phyloP scores from a whole-genome alignment of 35 echinoderm and acorn worm species.

The Ophioderma brevispina region DNA sequence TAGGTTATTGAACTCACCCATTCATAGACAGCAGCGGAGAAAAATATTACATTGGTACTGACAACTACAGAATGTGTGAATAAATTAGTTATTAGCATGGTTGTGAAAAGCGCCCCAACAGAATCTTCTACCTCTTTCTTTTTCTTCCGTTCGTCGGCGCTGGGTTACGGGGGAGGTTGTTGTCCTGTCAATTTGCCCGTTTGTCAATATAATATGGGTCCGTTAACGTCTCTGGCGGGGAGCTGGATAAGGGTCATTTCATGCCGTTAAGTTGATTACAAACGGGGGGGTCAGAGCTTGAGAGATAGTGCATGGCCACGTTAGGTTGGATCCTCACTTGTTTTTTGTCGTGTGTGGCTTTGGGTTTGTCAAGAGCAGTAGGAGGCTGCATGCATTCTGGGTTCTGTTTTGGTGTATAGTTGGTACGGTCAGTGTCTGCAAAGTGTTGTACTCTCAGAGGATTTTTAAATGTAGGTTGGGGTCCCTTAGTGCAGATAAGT shows the following conservation, averaged over 20 bases:
- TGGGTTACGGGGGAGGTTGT: background rate
- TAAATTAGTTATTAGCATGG: background rate
- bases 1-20: too few relatives aligned
- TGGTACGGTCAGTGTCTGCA: too few relatives aligned
- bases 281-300: too few relatives aligned
- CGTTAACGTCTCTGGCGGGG: background rate
- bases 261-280: background rate
- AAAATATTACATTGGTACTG: too few relatives aligned
- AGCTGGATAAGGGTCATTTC: background rate
- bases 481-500: too few relatives aligned
- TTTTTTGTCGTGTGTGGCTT: background rate
- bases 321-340: too few relatives aligned
- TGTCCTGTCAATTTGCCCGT: too few relatives aligned
- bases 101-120: background rate
- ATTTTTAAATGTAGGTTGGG: too few relatives aligned
- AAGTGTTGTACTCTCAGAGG: too few relatives aligned
- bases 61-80: too few relatives aligned
- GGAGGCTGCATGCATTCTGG: background rate
- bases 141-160: background rate
- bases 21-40: too few relatives aligned
- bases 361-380: background rate
- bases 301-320: too few relatives aligned
- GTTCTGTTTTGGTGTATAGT: conserved; percentile 5
- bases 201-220: background rate
- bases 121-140: conserved; percentile 2